Evolutionary conservation across 2,888 invertebrate genomes (phyloP).

Genomic region (Drosophila subsilvestris): DNA sequence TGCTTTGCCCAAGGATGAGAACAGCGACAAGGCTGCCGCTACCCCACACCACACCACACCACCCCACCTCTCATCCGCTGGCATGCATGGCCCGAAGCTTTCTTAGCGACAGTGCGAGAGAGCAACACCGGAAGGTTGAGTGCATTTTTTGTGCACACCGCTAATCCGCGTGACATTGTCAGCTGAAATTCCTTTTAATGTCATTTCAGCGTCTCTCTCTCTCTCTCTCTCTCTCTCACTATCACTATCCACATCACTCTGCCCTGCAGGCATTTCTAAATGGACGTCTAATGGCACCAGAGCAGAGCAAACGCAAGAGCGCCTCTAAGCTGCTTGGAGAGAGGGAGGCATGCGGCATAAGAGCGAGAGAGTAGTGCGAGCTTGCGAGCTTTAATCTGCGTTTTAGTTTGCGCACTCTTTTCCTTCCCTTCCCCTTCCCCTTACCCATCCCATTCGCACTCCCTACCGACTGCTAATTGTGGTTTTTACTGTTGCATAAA

Average conservation of each 20-base stretch:
- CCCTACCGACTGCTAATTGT: not conserved
- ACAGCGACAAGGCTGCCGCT: conserved; percentile 37
- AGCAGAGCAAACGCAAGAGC: not conserved
- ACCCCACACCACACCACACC: conserved; percentile 19
- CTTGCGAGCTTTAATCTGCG: conserved; percentile 12
- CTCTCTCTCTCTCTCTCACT: not conserved
- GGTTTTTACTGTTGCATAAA: conserved; percentile 44
- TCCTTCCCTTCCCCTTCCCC: too few species aligned
- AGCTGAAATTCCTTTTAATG: conserved; percentile 70
- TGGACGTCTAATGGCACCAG: conserved; percentile 34
- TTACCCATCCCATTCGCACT: not conserved
- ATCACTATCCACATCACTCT: not conserved
- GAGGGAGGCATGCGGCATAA: conserved; percentile 5
- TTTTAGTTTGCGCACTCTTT: not conserved
- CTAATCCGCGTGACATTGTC: conserved; percentile 75
- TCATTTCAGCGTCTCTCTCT: conserved; percentile 48
- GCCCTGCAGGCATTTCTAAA: conserved; percentile 22
- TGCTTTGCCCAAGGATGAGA: conserved; percentile 63
- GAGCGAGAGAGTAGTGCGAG: not conserved
- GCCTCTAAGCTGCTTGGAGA: not conserved
- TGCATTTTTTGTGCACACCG: conserved; percentile 48
- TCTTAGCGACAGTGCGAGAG: not conserved
- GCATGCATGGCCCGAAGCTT: not conserved
- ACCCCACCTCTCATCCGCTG: conserved; percentile 11
- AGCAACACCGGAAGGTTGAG: conserved; percentile 34